Percentiles rank a stretch among this genome's conserved stretches.
phyloP scores from a whole-genome alignment of 1,140 invertebrate species.

The Drosophila nannoptera region DNA sequence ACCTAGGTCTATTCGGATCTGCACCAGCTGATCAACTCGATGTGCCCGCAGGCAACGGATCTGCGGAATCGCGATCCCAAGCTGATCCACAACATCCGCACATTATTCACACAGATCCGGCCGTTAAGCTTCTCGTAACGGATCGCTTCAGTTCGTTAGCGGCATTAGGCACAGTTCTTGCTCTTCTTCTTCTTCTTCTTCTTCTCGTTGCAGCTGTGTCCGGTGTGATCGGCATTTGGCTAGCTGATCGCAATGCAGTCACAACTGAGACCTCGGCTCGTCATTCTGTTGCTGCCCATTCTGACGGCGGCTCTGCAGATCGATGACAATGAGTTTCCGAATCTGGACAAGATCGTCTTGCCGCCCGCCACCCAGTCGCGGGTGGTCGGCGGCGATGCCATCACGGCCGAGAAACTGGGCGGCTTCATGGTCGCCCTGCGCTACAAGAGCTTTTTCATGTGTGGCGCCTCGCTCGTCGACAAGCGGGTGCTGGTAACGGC shows the following conservation, averaged over 20 bases:
- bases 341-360: conserved; percentile 20
- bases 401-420: conserved; percentile 46
- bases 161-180: neutral
- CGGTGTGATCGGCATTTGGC: no score
- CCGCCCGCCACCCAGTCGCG: conserved; percentile 1
- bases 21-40: conserved; percentile 68
- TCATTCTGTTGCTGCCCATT: neutral
- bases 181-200: no score
- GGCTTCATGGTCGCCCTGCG: conserved; percentile 52
- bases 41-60: conserved; percentile 61
- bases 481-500: conserved; percentile 51
- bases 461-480: conserved; percentile 49
- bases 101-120: conserved; percentile 53
- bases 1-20: conserved; percentile 57
- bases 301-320: neutral
- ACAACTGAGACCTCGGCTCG: neutral
- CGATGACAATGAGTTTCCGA: neutral
- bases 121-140: conserved; percentile 64
- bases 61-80: conserved; percentile 57
- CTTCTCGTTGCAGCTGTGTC: no score
- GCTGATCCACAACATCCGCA: conserved; percentile 55
- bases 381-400: conserved; percentile 54
- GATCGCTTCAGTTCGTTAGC: neutral
- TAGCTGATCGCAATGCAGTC: neutral
- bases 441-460: conserved; percentile 37